These are phyloP conservation scores for Cacatua alba DNA, from an alignment of 2,113 vertebrate genomes.

Conservation along the genomic window DNA sequence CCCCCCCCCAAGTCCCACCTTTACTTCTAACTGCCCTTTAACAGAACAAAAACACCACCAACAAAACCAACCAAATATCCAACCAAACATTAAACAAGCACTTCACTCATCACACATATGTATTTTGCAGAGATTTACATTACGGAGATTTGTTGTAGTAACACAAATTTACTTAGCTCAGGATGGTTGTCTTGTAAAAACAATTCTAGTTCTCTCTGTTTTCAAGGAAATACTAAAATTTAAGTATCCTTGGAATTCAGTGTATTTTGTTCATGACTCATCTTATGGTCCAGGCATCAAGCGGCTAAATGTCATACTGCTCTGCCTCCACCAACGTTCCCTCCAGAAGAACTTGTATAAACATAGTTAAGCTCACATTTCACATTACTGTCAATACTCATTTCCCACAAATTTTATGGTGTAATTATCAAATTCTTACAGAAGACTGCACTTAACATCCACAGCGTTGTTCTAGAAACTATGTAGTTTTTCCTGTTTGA, in stretches of 20 bases:
- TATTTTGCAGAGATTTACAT: background rate
- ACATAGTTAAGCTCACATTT: constrained; percentile 14
- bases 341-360: background rate
- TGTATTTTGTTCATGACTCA: background rate
- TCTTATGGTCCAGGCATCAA: background rate
- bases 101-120: accelerated
- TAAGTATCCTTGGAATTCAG: background rate
- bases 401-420: constrained; percentile 9
- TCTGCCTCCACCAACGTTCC: background rate
- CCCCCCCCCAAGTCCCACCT: background rate
- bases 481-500: background rate
- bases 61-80: background rate
- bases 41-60: background rate
- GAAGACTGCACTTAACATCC: background rate
- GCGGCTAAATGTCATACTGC: background rate
- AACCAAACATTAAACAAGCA: background rate
- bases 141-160: background rate
- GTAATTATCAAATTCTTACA: background rate
- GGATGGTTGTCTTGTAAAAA: background rate
- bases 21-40: background rate
- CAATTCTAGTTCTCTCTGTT: background rate
- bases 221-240: background rate
- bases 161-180: background rate
- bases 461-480: background rate
- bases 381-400: background rate